phyloP scores from a whole-genome alignment of 2,113 vertebrate species.

The Clarias gariepinus region DNA sequence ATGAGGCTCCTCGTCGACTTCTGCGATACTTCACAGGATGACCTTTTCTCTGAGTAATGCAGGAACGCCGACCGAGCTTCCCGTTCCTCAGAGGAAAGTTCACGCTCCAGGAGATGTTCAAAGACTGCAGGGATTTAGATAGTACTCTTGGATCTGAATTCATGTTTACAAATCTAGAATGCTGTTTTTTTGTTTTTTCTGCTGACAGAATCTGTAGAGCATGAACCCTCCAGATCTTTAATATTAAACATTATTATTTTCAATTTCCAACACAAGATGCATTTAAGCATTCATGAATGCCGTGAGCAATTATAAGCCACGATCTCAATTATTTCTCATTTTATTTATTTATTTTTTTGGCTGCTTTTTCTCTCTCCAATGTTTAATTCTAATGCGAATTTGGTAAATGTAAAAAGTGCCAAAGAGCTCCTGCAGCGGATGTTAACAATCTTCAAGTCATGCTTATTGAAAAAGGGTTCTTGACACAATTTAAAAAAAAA shows the following conservation, averaged over 20 bases:
- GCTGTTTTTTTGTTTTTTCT: background rate
- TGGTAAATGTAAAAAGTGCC: background rate
- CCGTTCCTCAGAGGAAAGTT: conserved; percentile 35
- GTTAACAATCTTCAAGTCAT: too few species aligned
- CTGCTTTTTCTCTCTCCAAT: background rate
- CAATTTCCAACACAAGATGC: background rate
- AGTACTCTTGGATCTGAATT: background rate
- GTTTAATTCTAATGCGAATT: background rate
- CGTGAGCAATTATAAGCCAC: background rate
- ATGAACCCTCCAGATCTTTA: background rate
- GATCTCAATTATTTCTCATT: background rate
- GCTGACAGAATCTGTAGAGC: background rate
- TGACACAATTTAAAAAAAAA: too few species aligned
- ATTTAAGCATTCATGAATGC: too few species aligned
- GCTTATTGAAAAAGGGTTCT: too few species aligned
- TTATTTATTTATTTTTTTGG: background rate
- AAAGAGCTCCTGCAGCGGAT: too few species aligned
- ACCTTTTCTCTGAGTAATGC: conserved; percentile 9
- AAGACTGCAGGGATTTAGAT: background rate
- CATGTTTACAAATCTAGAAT: background rate
- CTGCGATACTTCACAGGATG: background rate
- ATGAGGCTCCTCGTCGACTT: background rate
- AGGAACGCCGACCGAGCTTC: conserved; percentile 5
- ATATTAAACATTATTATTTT: background rate
- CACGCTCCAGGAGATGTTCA: conserved; percentile 12